Conservation (phyloP, 1,140 invertebrate species). For the Drosophila hydei region DNA sequence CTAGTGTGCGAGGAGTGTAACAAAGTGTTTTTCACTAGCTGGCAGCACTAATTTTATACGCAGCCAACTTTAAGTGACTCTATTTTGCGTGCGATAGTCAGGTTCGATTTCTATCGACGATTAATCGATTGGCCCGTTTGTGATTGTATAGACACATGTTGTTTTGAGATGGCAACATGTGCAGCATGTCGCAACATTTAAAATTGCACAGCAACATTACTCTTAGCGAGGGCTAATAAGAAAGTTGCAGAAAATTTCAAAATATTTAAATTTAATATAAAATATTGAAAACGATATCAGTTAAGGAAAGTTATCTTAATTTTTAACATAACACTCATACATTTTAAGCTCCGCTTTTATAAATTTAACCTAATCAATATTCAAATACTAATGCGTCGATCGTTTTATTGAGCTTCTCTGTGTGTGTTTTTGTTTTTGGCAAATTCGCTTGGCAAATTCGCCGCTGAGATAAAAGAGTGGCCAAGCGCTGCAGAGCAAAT, state of each 20-base stretch:
- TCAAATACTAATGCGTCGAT: slow-evolving; percentile 14
- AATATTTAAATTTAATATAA: background rate
- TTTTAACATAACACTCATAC: too few species aligned
- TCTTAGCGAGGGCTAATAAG: background rate
- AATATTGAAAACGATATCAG: background rate
- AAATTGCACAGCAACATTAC: slow-evolving; percentile 13
- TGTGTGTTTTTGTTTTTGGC: slow-evolving; percentile 18
- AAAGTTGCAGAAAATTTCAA: background rate
- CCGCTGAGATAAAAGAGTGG: slow-evolving; percentile 27
- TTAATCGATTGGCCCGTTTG: slow-evolving; percentile 4
- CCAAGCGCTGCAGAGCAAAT: slow-evolving; percentile 34
- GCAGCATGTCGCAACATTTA: slow-evolving; percentile 12
- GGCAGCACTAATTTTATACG: slow-evolving; percentile 15
- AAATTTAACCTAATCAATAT: slow-evolving; percentile 15
- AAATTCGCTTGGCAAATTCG: slow-evolving; percentile 3
- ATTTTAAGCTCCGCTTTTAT: slow-evolving; percentile 9
- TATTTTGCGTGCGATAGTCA: slow-evolving; percentile 2
- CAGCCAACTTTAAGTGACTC: slow-evolving; percentile 23
- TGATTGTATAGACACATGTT: slow-evolving; percentile 16
- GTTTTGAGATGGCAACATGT: slow-evolving; percentile 14
- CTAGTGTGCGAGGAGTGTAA: slow-evolving; percentile 15
- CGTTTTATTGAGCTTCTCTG: background rate
- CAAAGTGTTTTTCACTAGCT: background rate
- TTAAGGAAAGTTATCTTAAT: too few species aligned
- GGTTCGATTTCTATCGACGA: background rate